A percentile compares a stretch with the other conserved stretches of the same genome.
phyloP scores from a whole-genome alignment of 2,888 invertebrate genomes.

The Nesidiocoris tenuis region DNA sequence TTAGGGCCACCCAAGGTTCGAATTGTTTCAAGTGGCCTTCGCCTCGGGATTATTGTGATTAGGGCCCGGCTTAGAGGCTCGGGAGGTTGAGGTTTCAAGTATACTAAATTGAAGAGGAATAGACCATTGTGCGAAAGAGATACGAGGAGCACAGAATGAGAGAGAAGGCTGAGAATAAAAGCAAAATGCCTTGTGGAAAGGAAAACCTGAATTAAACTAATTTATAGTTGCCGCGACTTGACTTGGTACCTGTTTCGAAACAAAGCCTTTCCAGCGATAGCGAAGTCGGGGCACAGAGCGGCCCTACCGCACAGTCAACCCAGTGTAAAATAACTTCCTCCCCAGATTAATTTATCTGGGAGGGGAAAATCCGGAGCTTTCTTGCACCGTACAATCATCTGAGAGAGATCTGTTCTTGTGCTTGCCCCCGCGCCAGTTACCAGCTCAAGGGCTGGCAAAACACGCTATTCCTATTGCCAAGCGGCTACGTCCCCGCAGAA shows the following conservation, averaged over 20 bases:
- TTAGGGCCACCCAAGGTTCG: no score
- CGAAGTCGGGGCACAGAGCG: not conserved
- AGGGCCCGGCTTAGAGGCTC: constrained; percentile 7
- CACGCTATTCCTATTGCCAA: constrained; percentile 21
- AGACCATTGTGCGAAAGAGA: constrained; percentile 12
- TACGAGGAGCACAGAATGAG: not conserved
- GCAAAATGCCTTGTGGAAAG: constrained; percentile 11
- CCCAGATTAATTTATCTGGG: constrained; percentile 34
- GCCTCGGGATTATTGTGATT: constrained; percentile 36
- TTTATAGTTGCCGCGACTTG: constrained; percentile 36
- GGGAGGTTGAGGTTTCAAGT: constrained; percentile 24
- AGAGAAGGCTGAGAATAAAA: not conserved
- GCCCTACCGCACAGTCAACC: not conserved
- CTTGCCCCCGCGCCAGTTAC: constrained; percentile 13
- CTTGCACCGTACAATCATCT: constrained; percentile 27
- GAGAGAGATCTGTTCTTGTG: constrained; percentile 36
- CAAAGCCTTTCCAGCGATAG: constrained; percentile 21
- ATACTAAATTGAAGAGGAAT: constrained; percentile 1
- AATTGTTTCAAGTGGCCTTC: no score
- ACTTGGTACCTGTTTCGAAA: constrained; percentile 36
- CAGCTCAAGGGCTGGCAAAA: constrained; percentile 20
- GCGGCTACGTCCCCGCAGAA: not conserved
- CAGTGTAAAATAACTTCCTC: constrained; percentile 39
- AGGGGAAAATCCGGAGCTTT: constrained; percentile 9
- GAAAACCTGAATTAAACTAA: constrained; percentile 40